These are phyloP conservation scores for Muscicapa striata DNA, from an alignment of 2,797 vertebrate genomes.

Conservation along the genomic window DNA sequence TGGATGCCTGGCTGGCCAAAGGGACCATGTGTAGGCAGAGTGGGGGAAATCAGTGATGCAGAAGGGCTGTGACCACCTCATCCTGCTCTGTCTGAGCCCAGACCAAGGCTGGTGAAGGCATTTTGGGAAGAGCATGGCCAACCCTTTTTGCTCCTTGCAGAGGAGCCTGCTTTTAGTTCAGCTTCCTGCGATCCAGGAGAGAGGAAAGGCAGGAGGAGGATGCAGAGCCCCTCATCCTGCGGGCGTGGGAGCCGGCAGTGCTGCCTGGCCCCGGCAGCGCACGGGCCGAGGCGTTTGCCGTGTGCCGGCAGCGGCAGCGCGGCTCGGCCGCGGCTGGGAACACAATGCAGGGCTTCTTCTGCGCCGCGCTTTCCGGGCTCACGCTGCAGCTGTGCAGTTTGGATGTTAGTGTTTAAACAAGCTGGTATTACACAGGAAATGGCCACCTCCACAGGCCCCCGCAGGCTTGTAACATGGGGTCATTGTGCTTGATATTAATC, in stretches of 20 bases:
- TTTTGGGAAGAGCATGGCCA: neutral
- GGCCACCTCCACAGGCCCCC: conserved; percentile 81
- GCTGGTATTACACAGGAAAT: conserved; percentile 85
- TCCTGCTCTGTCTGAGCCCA: neutral
- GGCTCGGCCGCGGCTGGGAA: conserved; percentile 54
- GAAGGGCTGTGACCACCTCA: neutral
- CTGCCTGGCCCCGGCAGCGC: neutral
- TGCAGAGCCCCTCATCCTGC: neutral
- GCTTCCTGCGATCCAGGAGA: neutral
- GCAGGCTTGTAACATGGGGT: conserved; percentile 80
- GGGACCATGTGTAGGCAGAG: rapidly evolving
- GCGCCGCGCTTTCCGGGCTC: conserved; percentile 77
- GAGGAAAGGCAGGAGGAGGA: neutral
- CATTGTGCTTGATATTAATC: conserved; percentile 81
- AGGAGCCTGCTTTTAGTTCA: neutral
- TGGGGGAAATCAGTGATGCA: neutral
- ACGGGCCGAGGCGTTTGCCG: conserved; percentile 62
- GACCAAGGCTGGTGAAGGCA: neutral
- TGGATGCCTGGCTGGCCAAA: neutral
- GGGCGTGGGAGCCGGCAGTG: neutral
- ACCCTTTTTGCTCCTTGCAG: neutral
- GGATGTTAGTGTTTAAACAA: conserved; percentile 83
- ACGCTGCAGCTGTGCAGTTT: conserved; percentile 81
- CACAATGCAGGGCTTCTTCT: conserved; percentile 80
- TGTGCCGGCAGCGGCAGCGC: conserved; percentile 46